phyloP scores from a whole-genome alignment of 2,797 vertebrate genomes.

The Mormyrops attenuatus region DNA sequence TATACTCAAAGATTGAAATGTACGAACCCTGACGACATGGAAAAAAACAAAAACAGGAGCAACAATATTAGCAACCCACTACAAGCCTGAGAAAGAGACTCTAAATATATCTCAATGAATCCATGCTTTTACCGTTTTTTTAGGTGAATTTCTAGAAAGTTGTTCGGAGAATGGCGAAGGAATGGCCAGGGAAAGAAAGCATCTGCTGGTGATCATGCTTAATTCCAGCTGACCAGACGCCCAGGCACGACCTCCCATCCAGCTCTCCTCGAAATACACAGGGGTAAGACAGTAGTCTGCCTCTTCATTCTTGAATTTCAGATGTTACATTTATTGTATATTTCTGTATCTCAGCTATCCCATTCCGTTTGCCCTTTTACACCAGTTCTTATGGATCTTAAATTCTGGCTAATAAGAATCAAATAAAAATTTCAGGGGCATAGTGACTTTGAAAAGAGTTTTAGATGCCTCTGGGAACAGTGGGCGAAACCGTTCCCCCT shows the following conservation, averaged over 20 bases:
- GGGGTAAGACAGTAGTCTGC: slow-evolving; percentile 57
- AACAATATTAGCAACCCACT: neutral
- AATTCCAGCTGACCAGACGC: slow-evolving; percentile 60
- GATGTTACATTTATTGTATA: slow-evolving; percentile 50
- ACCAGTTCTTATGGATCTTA: neutral
- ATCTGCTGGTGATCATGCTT: slow-evolving; percentile 61
- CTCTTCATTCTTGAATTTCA: slow-evolving; percentile 47
- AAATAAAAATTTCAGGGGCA: neutral
- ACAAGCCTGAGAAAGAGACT: neutral
- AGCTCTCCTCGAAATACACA: slow-evolving; percentile 68
- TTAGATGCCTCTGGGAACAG: neutral
- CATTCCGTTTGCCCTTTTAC: neutral
- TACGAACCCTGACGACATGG: neutral
- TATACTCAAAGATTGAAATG: neutral
- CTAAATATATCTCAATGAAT: neutral
- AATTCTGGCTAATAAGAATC: neutral
- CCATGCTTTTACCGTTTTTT: neutral
- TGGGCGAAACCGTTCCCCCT: neutral
- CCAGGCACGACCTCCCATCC: neutral
- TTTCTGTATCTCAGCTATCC: neutral
- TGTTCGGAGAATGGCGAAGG: slow-evolving; percentile 1
- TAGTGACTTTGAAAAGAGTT: neutral
- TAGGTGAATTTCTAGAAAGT: neutral
- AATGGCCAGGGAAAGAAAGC: slow-evolving; percentile 42
- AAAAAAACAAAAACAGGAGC: neutral